A percentile compares a stretch with the other conserved stretches of the same genome.
phyloP scores from a whole-genome alignment of 2,797 vertebrate genomes.

The Megalops cyprinoides region DNA sequence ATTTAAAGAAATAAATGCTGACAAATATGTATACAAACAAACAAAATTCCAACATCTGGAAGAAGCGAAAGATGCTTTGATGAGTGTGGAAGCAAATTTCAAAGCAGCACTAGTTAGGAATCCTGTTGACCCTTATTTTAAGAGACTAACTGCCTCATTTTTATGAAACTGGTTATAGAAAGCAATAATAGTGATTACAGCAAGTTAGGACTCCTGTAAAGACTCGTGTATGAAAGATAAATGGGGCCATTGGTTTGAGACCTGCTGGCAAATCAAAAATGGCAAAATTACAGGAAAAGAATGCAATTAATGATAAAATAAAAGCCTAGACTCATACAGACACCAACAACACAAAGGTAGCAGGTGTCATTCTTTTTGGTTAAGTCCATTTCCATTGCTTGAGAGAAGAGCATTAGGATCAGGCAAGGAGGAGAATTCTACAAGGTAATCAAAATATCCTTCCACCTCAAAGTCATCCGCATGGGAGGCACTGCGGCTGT shows the following conservation, averaged over 20 bases:
- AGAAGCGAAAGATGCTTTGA: neutral
- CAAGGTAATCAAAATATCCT: no score
- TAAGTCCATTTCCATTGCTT: no score
- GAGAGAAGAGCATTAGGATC: no score
- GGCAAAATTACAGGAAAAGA: neutral
- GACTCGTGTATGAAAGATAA: constrained; percentile 74
- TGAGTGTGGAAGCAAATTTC: constrained; percentile 1
- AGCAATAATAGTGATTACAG: constrained; percentile 60
- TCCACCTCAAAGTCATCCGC: no score
- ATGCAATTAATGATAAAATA: neutral
- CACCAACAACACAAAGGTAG: neutral
- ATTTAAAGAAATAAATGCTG: neutral
- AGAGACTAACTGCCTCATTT: constrained; percentile 36
- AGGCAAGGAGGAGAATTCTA: no score
- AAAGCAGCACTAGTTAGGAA: neutral
- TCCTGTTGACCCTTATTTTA: constrained; percentile 22
- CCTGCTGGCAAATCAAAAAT: constrained; percentile 55
- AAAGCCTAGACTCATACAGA: neutral
- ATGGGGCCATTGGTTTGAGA: constrained; percentile 59
- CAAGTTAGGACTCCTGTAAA: constrained; percentile 71
- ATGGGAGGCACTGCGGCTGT: no score
- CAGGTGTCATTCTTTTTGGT: no score
- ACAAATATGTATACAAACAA: neutral
- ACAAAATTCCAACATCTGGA: neutral
- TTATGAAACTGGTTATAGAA: constrained; percentile 45